phyloP scores from a whole-genome alignment of 2,113 vertebrate species.

The Desmodus rotundus region DNA sequence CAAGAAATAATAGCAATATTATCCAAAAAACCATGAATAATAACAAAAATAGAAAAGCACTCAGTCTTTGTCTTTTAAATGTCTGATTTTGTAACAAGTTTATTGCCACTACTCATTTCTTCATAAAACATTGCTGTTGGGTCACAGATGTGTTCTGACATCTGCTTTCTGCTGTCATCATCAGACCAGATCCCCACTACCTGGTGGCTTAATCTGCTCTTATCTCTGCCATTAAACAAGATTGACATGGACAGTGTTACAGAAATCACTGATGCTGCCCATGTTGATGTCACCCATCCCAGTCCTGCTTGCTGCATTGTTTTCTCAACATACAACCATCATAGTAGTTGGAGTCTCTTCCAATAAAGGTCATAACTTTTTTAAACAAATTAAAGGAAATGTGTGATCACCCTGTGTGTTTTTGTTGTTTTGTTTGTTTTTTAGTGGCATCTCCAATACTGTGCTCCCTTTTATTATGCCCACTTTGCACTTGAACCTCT shows the following conservation, averaged over 20 bases:
- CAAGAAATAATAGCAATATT: neutral
- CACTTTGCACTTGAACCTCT: accelerated
- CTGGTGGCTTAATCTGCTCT: neutral
- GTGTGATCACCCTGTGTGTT: neutral
- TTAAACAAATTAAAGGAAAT: neutral
- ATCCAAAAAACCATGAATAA: neutral
- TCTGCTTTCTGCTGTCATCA: neutral
- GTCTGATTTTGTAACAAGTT: neutral
- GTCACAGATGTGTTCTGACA: neutral
- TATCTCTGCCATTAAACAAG: neutral
- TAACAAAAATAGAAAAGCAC: neutral
- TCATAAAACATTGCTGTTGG: neutral
- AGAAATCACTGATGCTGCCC: neutral
- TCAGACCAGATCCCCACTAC: neutral
- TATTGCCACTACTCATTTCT: neutral
- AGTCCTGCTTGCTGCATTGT: neutral
- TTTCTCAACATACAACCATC: neutral
- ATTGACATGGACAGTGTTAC: neutral
- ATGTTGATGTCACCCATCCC: too few species aligned
- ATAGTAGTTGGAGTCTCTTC: neutral
- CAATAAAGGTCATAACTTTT: neutral
- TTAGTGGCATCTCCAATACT: neutral
- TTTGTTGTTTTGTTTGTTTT: neutral
- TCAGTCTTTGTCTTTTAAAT: neutral
- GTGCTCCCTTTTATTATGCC: neutral